Evolutionary conservation across 2,113 vertebrate genomes (phyloP), one percentile per base, ranked within the genome.

Genomic region (Malurus melanocephalus): DNA sequence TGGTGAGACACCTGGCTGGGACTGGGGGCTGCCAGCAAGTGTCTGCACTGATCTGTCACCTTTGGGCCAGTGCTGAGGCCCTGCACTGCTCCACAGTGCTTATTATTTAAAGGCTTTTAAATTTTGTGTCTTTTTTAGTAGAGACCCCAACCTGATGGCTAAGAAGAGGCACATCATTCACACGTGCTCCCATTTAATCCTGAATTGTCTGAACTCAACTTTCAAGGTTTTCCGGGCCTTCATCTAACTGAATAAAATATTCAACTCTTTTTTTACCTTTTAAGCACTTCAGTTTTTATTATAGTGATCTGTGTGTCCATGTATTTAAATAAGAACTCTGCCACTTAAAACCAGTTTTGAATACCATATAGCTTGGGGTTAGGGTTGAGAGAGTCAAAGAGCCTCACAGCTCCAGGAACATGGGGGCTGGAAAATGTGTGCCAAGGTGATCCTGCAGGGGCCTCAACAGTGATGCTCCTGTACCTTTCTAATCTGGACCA

Each of bases 301-400:
- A 52, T 56, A 67, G 45, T 62, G 18, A 33, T 43, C 45, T 60
- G 3, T 45, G 7, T 38, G 9, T 7, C 51, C 4, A 3, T 77
- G n/a, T 14, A 48, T 80, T 69, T 59, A 73, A 82, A 56, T 66
- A 69, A 24, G 10, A 67, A 28, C 59, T 62, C 52, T 71, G 15
- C 24, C 40, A 45, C 26, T 62, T 84, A 22, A 62, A 48, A 78
- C 2, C 19, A 10, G 2, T 9, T 35, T 52, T 72, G 65, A 82
- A 6, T 48, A n/a, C 12, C 17, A 5, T 0, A 0, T 40, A 32
- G 13, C 11, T 66, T 49, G 33, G 24, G 30, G 16, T 65, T 33
- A 65, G 24, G 6, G 4, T 32, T 62, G 57, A 53, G 40, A 53
- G 26, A 32, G 21, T 22, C 17, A 55, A 62, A 62, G 48, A 72